Evolutionary conservation across 2,113 vertebrate genomes (phyloP).

Genomic region (Oreochromis niloticus): DNA sequence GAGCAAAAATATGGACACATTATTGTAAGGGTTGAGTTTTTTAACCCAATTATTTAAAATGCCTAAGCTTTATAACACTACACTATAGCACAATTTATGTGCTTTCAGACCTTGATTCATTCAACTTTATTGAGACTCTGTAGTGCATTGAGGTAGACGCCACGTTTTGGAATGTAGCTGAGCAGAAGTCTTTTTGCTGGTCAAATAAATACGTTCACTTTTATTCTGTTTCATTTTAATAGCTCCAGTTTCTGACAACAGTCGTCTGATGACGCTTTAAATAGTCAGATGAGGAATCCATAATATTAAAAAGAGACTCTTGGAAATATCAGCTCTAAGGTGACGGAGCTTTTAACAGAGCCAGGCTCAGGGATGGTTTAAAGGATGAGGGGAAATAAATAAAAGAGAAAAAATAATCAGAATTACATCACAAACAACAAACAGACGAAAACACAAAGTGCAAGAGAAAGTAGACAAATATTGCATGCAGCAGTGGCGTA

Average conservation of each 20-base stretch:
- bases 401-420: not conserved
- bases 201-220: not conserved
- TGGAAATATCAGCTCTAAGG: not conserved
- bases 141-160: not conserved
- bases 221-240: not conserved
- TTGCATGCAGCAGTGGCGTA: not conserved
- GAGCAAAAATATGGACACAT: rapidly evolving
- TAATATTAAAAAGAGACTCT: not conserved
- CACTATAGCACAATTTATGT: not conserved
- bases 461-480: not conserved
- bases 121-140: not conserved
- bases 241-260: not conserved
- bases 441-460: not conserved
- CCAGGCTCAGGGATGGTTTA: not conserved
- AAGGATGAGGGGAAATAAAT: not conserved
- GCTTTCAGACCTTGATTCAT: not conserved
- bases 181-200: not conserved
- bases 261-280: not conserved
- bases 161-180: not conserved
- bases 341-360: not conserved
- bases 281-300: not conserved
- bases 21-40: not conserved
- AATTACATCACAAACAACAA: not conserved
- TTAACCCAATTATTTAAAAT: not conserved
- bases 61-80: not conserved